A percentile compares a stretch with the other conserved stretches of the same genome.
These are phyloP conservation scores for Melinaea marsaeus DNA, from an alignment of 2,888 invertebrate genomes.

Conservation along the genomic window DNA sequence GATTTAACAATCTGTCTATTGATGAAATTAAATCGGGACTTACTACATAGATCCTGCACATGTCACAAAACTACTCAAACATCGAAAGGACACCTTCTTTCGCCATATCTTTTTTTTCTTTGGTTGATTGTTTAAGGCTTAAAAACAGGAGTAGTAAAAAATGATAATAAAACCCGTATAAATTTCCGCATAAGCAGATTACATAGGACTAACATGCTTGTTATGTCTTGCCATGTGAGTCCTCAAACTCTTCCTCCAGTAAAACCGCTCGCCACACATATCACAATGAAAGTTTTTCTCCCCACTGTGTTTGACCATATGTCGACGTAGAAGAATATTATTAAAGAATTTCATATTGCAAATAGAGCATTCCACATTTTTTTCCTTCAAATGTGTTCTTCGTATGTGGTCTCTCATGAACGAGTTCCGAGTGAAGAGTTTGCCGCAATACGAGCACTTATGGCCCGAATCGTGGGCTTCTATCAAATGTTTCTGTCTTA, in stretches of 20 bases:
- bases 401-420: slow-evolving; percentile 67
- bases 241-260: slow-evolving; percentile 79
- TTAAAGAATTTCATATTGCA: slow-evolving; percentile 71
- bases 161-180: background rate
- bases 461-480: slow-evolving; percentile 70
- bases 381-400: slow-evolving; percentile 67
- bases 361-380: slow-evolving; percentile 65
- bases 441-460: slow-evolving; percentile 65
- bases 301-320: slow-evolving; percentile 72
- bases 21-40: too few relatives aligned
- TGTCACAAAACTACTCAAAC: too few relatives aligned
- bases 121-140: background rate
- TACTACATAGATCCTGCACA: too few relatives aligned
- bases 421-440: slow-evolving; percentile 62
- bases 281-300: slow-evolving; percentile 79
- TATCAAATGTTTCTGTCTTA: slow-evolving; percentile 74
- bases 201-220: slow-evolving; percentile 44
- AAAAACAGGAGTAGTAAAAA: background rate
- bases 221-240: slow-evolving; percentile 74
- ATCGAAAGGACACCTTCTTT: too few relatives aligned
- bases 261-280: slow-evolving; percentile 78
- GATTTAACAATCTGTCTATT: too few relatives aligned
- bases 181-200: background rate
- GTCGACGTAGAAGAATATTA: slow-evolving; percentile 60
- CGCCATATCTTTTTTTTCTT: background rate